These are phyloP conservation scores for Eretmochelys imbricata DNA, from an alignment of 2,113 vertebrate species.

Conservation along the genomic window DNA sequence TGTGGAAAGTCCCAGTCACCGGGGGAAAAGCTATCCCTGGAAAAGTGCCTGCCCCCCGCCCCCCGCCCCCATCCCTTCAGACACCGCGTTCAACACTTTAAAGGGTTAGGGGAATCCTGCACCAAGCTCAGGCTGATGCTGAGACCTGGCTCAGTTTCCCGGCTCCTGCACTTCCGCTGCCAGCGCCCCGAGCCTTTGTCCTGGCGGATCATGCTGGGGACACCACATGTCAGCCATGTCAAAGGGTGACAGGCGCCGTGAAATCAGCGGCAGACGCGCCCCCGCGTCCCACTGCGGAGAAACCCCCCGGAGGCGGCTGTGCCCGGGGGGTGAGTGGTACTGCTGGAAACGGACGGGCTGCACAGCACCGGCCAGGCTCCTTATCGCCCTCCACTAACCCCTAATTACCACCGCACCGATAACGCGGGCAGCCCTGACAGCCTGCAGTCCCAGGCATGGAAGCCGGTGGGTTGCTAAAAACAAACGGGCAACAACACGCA, in stretches of 20 bases:
- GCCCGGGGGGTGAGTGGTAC: neutral
- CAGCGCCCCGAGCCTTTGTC: no score
- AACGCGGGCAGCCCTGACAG: neutral
- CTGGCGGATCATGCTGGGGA: no score
- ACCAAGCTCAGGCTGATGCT: no score
- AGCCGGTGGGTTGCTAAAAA: neutral
- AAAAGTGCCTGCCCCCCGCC: neutral
- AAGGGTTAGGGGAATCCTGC: no score
- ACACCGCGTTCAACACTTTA: no score
- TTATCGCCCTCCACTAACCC: conserved; percentile 6
- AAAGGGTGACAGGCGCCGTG: no score
- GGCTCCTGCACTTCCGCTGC: neutral
- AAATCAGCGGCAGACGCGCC: neutral
- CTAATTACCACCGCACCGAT: neutral
- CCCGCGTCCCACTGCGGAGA: neutral
- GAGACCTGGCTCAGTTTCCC: no score
- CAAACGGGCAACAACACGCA: neutral
- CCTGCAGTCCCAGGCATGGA: neutral
- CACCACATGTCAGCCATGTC: no score
- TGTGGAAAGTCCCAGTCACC: neutral
- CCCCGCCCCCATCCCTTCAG: no score
- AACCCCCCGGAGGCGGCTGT: no score
- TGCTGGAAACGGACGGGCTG: neutral
- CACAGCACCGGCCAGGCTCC: neutral
- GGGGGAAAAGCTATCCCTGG: neutral